phyloP scores from a whole-genome alignment of 2,888 invertebrate genomes.

The Drosophila niveifrons region DNA sequence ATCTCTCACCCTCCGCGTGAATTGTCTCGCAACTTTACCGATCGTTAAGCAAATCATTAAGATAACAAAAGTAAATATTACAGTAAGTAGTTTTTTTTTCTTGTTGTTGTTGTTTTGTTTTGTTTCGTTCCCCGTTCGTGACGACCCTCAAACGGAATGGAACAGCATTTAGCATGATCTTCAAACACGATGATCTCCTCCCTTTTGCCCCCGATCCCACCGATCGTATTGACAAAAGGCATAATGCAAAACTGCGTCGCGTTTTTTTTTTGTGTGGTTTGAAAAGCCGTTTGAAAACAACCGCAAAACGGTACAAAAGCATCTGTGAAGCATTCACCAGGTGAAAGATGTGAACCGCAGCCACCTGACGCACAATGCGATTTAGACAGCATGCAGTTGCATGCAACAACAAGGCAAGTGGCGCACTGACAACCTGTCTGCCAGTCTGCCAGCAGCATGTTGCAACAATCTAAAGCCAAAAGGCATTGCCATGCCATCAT shows the following conservation, averaged over 20 bases:
- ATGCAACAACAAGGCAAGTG: conserved; percentile 49
- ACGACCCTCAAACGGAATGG: conserved; percentile 64
- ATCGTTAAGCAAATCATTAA: conserved; percentile 40
- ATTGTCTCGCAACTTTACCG: conserved; percentile 6
- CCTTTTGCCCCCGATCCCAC: conserved; percentile 7
- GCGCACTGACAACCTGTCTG: conserved; percentile 20
- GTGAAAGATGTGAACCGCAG: conserved; percentile 66
- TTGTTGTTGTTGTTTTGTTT: background rate
- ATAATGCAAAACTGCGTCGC: conserved; percentile 20
- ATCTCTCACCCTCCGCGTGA: conserved; percentile 3
- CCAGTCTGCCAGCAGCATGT: conserved; percentile 15
- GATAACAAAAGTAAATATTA: conserved; percentile 61
- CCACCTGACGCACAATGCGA: conserved; percentile 69
- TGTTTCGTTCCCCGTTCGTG: conserved; percentile 49
- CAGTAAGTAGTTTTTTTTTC: conserved; percentile 18
- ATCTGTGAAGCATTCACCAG: conserved; percentile 61
- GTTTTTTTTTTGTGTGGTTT: conserved; percentile 35
- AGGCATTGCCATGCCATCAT: conserved; percentile 28
- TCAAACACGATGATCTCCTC: conserved; percentile 38
- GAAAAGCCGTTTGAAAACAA: conserved; percentile 37
- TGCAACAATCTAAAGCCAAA: conserved; percentile 30
- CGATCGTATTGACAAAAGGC: background rate
- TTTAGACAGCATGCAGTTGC: conserved; percentile 21
- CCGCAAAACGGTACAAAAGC: conserved; percentile 54
- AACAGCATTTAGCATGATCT: conserved; percentile 61